Evolutionary conservation across 2,797 vertebrate species (phyloP).

Genomic region (Trachops cirrhosus): DNA sequence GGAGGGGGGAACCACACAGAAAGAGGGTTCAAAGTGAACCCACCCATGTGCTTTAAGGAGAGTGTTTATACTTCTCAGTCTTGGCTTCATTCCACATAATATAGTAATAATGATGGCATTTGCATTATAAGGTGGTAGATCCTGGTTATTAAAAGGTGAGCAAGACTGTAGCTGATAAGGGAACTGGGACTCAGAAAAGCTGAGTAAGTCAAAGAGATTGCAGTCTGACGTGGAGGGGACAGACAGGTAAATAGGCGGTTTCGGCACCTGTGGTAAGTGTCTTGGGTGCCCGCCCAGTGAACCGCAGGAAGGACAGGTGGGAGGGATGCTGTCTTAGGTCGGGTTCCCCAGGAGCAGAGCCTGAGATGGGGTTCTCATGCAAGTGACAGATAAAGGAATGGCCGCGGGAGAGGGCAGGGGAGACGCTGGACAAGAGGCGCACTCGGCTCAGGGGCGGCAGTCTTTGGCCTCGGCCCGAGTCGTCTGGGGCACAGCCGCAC

Average conservation of each 20-base stretch:
- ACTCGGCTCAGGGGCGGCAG: neutral
- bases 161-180: slow-evolving; percentile 34
- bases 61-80: neutral
- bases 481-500: neutral
- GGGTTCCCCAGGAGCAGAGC: neutral
- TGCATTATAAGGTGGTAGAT: neutral
- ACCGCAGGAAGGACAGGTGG: rapidly evolving
- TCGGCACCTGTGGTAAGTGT: neutral
- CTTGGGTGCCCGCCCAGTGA: neutral
- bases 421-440: neutral
- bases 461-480: neutral
- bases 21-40: neutral
- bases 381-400: neutral
- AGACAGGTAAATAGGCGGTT: neutral
- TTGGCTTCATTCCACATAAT: neutral
- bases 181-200: slow-evolving; percentile 22
- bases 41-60: neutral
- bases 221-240: slow-evolving; percentile 26
- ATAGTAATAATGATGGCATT: neutral
- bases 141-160: slow-evolving; percentile 51
- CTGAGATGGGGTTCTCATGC: neutral
- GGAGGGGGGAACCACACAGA: neutral
- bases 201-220: slow-evolving; percentile 16
- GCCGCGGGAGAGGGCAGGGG: neutral
- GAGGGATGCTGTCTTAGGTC: neutral